phyloP scores from a whole-genome alignment of 2,797 vertebrate genomes.

The Enteromius mattozi region DNA sequence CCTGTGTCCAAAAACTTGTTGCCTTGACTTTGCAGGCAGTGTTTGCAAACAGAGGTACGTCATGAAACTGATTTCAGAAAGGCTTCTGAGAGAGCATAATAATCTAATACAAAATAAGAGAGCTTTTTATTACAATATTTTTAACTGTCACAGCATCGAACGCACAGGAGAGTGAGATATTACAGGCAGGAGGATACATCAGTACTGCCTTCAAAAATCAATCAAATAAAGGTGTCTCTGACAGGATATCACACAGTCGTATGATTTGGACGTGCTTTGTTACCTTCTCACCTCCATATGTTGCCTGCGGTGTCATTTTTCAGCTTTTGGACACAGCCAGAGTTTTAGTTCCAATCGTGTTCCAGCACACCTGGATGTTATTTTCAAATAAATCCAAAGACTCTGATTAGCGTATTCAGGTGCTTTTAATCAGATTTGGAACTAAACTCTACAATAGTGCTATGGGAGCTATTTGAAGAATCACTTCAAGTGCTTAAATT shows the following conservation, averaged over 20 bases:
- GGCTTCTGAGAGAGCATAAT: background rate
- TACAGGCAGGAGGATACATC: background rate
- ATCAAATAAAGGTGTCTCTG: background rate
- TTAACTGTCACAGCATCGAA: background rate
- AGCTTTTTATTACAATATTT: background rate
- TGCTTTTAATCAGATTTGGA: conserved; percentile 15
- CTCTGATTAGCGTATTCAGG: background rate
- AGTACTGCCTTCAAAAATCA: background rate
- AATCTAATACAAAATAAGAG: background rate
- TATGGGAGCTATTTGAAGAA: background rate
- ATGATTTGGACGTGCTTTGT: background rate
- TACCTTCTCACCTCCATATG: background rate
- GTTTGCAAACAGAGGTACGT: background rate
- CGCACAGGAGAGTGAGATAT: background rate
- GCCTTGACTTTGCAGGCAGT: background rate
- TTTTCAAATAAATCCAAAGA: background rate
- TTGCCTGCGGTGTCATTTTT: background rate
- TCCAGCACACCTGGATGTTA: background rate
- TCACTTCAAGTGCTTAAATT: background rate
- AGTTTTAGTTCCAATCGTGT: background rate
- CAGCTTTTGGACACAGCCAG: background rate
- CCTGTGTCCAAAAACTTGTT: background rate
- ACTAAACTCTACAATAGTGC: background rate
- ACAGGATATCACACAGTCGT: background rate
- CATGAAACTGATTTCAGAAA: background rate